Evolutionary conservation across 2,797 vertebrate species (phyloP).

Genomic region (Gymnothorax javanicus): DNA sequence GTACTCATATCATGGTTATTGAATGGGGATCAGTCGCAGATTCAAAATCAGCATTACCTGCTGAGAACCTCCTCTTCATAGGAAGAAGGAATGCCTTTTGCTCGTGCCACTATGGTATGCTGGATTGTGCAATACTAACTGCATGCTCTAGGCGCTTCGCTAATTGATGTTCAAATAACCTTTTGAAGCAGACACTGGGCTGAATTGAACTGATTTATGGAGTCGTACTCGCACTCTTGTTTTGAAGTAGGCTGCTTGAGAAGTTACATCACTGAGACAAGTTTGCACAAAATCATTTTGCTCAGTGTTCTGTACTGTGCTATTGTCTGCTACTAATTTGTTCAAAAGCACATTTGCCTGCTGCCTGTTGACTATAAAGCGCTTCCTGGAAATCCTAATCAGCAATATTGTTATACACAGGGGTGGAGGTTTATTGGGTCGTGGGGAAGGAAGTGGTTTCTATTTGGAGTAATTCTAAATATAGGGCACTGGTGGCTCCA

Average conservation of each 20-base stretch:
- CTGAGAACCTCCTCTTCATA: not conserved
- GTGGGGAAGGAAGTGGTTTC: constrained; percentile 15
- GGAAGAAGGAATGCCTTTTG: not conserved
- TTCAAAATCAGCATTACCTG: not conserved
- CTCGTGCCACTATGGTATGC: not conserved
- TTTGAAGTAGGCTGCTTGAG: not conserved
- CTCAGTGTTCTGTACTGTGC: not conserved
- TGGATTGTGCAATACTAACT: too few species aligned
- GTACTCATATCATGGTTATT: not conserved
- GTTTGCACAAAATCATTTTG: not conserved
- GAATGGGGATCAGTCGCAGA: not conserved
- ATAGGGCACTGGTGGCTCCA: too few species aligned
- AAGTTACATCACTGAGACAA: not conserved
- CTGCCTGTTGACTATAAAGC: not conserved
- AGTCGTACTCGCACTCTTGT: not conserved
- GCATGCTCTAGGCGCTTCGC: not conserved
- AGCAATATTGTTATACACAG: not conserved
- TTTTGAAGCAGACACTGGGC: constrained; percentile 7
- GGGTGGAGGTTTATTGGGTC: not conserved
- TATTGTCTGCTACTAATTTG: constrained; percentile 6
- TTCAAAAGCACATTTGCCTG: not conserved
- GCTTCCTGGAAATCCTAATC: constrained; percentile 9
- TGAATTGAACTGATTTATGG: not conserved
- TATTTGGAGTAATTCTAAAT: not conserved
- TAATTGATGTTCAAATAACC: not conserved